Conservation (phyloP, 1,140 invertebrate genomes). For the Drosophila grimshawi region DNA sequence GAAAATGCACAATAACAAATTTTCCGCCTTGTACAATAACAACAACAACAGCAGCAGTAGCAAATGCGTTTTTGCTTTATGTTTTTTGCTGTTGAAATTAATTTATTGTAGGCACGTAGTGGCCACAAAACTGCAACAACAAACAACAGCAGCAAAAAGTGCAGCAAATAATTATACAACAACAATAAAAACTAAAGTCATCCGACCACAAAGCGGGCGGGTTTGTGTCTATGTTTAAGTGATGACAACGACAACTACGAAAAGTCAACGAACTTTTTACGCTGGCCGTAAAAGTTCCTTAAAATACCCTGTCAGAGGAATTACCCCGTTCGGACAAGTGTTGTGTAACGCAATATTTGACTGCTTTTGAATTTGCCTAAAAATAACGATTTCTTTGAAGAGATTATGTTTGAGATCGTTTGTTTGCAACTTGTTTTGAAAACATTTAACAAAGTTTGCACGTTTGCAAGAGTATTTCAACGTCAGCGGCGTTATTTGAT, state of each 20-base stretch:
- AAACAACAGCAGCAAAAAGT: slow-evolving; percentile 7
- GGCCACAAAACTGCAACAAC: slow-evolving; percentile 49
- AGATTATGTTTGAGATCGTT: too few relatives aligned
- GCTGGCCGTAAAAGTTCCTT: slow-evolving; percentile 54
- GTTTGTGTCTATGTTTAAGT: slow-evolving; percentile 47
- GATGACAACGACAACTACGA: slow-evolving; percentile 25
- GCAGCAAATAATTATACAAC: slow-evolving; percentile 35
- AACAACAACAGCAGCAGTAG: slow-evolving; percentile 27
- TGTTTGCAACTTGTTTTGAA: not conserved
- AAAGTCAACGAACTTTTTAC: slow-evolving; percentile 66
- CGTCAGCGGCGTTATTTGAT: not conserved
- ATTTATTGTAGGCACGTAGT: slow-evolving; percentile 71
- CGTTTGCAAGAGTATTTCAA: slow-evolving; percentile 9
- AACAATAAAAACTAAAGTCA: slow-evolving; percentile 53
- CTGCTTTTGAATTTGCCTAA: not conserved
- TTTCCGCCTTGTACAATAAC: slow-evolving; percentile 66
- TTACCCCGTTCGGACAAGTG: not conserved
- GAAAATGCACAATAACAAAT: slow-evolving; percentile 77
- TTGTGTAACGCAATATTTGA: not conserved
- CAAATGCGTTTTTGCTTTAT: slow-evolving; percentile 63
- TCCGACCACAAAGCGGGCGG: slow-evolving; percentile 49
- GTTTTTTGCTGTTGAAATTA: slow-evolving; percentile 48
- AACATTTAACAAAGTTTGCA: too few relatives aligned
- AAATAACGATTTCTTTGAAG: not conserved
- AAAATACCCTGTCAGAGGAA: slow-evolving; percentile 11